phyloP scores from a whole-genome alignment of 2,113 vertebrate genomes.

The Paradisaea rubra region DNA sequence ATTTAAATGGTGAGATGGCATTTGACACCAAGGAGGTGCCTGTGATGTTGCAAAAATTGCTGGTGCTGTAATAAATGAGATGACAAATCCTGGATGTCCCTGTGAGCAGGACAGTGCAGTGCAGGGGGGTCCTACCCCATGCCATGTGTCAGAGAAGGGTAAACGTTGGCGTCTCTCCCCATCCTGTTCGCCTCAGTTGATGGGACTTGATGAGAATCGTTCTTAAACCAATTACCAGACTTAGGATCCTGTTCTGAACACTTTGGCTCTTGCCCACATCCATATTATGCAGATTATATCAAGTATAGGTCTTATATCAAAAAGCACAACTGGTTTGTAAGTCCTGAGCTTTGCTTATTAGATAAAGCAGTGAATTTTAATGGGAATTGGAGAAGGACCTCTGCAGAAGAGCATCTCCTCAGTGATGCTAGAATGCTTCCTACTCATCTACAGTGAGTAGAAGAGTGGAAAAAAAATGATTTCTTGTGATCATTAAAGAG shows the following conservation, averaged over 20 bases:
- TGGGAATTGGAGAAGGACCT: not conserved
- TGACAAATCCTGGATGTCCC: not conserved
- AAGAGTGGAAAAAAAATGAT: constrained; percentile 17
- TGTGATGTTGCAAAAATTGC: not conserved
- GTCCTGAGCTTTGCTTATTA: constrained; percentile 1
- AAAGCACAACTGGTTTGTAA: not conserved
- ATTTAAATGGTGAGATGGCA: not conserved
- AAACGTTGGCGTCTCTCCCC: not conserved
- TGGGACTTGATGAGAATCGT: not conserved
- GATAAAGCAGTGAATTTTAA: constrained; percentile 3
- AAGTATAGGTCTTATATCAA: not conserved
- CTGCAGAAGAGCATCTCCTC: not conserved
- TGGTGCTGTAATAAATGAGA: not conserved
- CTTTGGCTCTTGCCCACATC: constrained; percentile 26
- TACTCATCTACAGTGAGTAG: not conserved
- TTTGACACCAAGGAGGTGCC: not conserved
- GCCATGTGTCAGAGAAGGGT: not conserved
- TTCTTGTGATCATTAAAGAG: constrained; percentile 23
- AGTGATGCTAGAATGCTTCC: not conserved
- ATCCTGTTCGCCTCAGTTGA: not conserved
- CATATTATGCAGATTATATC: constrained; percentile 15
- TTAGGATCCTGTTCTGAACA: constrained; percentile 21
- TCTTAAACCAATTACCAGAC: constrained; percentile 38
- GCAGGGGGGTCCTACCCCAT: not conserved
- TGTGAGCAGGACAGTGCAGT: not conserved